Evolutionary conservation across 2,113 vertebrate species (phyloP).

Genomic region (Epinephelus moara): DNA sequence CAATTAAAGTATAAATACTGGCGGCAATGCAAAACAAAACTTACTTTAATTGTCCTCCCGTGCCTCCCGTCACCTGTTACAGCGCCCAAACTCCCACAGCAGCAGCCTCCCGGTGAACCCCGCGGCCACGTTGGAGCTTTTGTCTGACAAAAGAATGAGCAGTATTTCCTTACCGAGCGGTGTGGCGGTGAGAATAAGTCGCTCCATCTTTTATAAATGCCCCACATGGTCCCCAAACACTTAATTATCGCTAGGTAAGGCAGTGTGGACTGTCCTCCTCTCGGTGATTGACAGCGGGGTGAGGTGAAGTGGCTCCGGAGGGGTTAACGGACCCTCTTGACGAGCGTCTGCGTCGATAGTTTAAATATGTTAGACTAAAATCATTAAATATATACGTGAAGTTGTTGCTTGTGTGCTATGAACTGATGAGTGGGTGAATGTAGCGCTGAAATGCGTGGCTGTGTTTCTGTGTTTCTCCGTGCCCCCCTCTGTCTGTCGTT

Average conservation of each 20-base stretch:
- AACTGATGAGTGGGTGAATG: fast-evolving
- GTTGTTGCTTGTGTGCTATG: fast-evolving
- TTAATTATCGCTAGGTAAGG: constrained; percentile 71
- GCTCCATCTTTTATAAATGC: constrained; percentile 63
- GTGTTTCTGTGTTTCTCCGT: neutral
- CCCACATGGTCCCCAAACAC: constrained; percentile 61
- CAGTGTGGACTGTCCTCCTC: constrained; percentile 62
- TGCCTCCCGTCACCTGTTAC: constrained; percentile 65
- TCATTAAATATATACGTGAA: fast-evolving
- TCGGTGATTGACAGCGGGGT: constrained; percentile 83
- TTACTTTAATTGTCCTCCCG: constrained; percentile 54
- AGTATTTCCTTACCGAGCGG: constrained; percentile 13
- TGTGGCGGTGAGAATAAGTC: constrained; percentile 25
- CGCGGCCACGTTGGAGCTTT: neutral
- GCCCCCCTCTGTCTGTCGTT: constrained; percentile 80
- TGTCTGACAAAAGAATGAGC: neutral
- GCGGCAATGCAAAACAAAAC: neutral
- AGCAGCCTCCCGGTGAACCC: neutral
- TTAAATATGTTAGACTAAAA: neutral
- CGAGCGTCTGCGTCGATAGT: neutral
- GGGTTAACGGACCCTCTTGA: constrained; percentile 11
- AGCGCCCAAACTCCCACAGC: neutral
- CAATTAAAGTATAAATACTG: neutral
- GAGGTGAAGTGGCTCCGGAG: constrained; percentile 31
- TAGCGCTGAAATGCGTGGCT: fast-evolving